phyloP scores from a whole-genome alignment of 2,888 invertebrate genomes.

The Drosophila paucipuncta region DNA sequence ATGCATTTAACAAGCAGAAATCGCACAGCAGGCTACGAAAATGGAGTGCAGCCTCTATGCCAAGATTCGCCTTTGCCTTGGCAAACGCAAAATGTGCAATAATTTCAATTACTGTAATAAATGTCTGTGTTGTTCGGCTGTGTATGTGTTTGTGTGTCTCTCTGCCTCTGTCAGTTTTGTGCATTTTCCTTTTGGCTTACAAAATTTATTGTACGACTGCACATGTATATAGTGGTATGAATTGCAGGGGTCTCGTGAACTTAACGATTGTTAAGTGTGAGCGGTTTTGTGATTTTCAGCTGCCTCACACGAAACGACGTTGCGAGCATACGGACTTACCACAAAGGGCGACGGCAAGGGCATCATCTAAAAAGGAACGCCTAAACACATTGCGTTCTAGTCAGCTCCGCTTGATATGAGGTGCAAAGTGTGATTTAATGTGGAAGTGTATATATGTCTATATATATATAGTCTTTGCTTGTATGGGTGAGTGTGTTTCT shows the following conservation, averaged over 20 bases:
- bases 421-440: slow-evolving; percentile 69
- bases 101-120: slow-evolving; percentile 84
- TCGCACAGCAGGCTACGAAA: slow-evolving; percentile 47
- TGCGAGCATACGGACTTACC: slow-evolving; percentile 7
- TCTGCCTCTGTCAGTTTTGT: slow-evolving; percentile 2
- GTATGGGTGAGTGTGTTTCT: slow-evolving; percentile 2
- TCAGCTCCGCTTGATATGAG: slow-evolving; percentile 53
- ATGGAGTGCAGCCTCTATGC: slow-evolving; percentile 5
- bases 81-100: slow-evolving; percentile 82
- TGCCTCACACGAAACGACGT: slow-evolving; percentile 31
- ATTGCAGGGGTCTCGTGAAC: slow-evolving; percentile 54
- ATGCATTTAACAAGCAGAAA: slow-evolving; percentile 77
- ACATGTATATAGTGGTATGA: slow-evolving; percentile 35
- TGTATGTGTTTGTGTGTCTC: slow-evolving; percentile 20
- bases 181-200: slow-evolving; percentile 21
- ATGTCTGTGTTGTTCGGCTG: slow-evolving; percentile 72
- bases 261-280: slow-evolving; percentile 72
- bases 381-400: slow-evolving; percentile 34
- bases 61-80: slow-evolving; percentile 55
- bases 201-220: slow-evolving; percentile 64
- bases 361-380: neutral
- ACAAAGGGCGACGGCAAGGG: slow-evolving; percentile 1
- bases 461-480: neutral
- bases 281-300: slow-evolving; percentile 59
- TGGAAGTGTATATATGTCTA: neutral